Evolutionary conservation across 2,113 vertebrate species (phyloP), one percentile per base, ranked within the genome.

Genomic region (Dromiciops gliroides): DNA sequence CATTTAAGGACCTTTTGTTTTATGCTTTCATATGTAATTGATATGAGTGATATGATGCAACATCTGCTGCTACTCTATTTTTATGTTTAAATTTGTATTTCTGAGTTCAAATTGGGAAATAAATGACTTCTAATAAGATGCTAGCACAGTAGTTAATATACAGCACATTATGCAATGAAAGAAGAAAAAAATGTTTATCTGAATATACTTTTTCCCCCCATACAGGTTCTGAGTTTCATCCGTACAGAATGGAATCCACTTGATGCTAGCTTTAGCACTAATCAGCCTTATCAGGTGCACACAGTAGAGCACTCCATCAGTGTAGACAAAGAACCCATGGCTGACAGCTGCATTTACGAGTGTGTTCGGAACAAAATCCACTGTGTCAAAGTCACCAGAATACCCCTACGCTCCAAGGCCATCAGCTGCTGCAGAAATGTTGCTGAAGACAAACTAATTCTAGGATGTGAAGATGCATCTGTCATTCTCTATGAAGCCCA

Each of bases 381-480:
- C 60, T 99, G 98, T 90, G 90, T 98, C 0, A 97, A 99, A 0
- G 94, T 99, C 96, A 98, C 98, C 93, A 98, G 98, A 97, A 98
- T 99, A 96, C 98, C 99, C 0, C 98, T 99, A 14, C 97, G 51
- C 10, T 99, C 99, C 9, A 98, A 95, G 89, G 99, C 99, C 60
- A 95, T 99, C 97, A 99, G 98, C 98, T 99, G 99, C 94, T 98
- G 99, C 95, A 98, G 98, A n/a, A 99, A 99, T 91, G 96, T 98
- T 51, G 97, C 98, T 2, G 99, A 99, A 94, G 98, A 98, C 97
- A 98, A 98, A 24, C 97, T 99, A 51, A 97, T 99, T 60, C 96
- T 99, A 96, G 99, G 99, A 88, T 99, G 99, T 94, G 98, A 99
- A 89, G 99, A 99, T 98, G 99, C 99, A 0, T 99, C 99, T 16